Evolutionary conservation across 2,888 invertebrate species (phyloP), one percentile per base, ranked within the genome.

Genomic region (Drosophila picticornis): DNA sequence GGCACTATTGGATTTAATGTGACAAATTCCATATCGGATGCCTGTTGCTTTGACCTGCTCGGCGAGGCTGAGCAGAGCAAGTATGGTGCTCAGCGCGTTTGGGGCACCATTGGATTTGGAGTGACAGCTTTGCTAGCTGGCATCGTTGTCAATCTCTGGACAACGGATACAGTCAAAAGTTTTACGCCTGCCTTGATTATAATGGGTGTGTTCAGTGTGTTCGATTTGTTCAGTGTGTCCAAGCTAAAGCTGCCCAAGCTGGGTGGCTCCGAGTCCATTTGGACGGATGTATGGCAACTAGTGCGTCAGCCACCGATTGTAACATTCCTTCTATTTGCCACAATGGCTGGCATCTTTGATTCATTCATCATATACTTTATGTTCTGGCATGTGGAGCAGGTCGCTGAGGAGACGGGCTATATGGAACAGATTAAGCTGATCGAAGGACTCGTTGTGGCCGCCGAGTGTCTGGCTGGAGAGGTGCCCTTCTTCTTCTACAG

Each of bases 1-100:
- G 97, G 97, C 34, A 96, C 95, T 3, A 96, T 97, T 68, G 96
- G 96, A 4, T 97, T 96, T 90, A 97, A 97, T 91, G 97, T 98
- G 0, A 95, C 96, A 38, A 97, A 98, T 88, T 97, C 96, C 55
- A 96, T 98, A 46, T 96, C 97, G 46, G 98, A 98, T 93, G 97
- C 98, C 1, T 96, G 98, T 36, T 97, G 98, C 92, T 98, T 98
- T 90, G 97, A 98, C 92, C 95, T 97, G 31, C 94, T 98, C 46
- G 97, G 97, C 19, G 94, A 95, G 6, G 95, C 95, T 0, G 94
- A 95, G 19, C 95, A 96, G 62, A 94, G 95, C 80, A 94, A 95
- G 67, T 97, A 97, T 87, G 97, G 97, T 0, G 95, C 95, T 10
- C 97, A 97, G 90, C 94, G 97, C 25, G 96, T 97, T 0, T 97